Percentiles rank a stretch among this genome's conserved stretches.
Conservation (phyloP, 92 coral and sea anemone species). For the Epizoanthus scotinus region DNA sequence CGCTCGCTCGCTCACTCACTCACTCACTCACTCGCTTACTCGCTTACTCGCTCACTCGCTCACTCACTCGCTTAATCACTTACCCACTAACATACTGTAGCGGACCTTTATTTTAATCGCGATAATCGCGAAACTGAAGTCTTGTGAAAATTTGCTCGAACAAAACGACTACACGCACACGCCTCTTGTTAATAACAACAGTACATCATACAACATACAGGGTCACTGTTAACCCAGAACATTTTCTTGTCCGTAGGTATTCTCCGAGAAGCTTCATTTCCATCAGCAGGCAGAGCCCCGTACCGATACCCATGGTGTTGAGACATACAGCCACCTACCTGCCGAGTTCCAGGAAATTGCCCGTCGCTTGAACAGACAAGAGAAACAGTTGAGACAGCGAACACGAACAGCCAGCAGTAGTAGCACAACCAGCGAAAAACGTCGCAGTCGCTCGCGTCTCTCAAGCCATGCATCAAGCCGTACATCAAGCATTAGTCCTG, state of each 20-base stretch:
- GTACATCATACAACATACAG: not conserved
- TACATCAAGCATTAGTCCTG: constrained; percentile 72
- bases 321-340: constrained; percentile 87
- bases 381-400: constrained; percentile 61
- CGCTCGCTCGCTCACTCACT: too few relatives aligned
- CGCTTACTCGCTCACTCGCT: too few relatives aligned
- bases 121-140: too few relatives aligned
- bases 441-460: constrained; percentile 69
- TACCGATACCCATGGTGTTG: constrained; percentile 81
- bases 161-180: too few relatives aligned
- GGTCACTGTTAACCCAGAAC: not conserved
- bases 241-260: constrained; percentile 19
- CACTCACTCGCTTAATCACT: too few relatives aligned
- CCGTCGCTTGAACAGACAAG: constrained; percentile 88
- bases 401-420: constrained; percentile 41
- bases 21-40: too few relatives aligned
- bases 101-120: too few relatives aligned
- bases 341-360: constrained; percentile 97
- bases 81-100: too few relatives aligned
- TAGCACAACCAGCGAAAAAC: constrained; percentile 66
- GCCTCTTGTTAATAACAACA: too few relatives aligned
- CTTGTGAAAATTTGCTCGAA: too few relatives aligned
- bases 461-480: constrained; percentile 75
- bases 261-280: constrained; percentile 47
- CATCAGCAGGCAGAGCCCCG: constrained; percentile 75